These are phyloP conservation scores for Muscicapa striata DNA, from an alignment of 2,797 vertebrate genomes.

Conservation along the genomic window DNA sequence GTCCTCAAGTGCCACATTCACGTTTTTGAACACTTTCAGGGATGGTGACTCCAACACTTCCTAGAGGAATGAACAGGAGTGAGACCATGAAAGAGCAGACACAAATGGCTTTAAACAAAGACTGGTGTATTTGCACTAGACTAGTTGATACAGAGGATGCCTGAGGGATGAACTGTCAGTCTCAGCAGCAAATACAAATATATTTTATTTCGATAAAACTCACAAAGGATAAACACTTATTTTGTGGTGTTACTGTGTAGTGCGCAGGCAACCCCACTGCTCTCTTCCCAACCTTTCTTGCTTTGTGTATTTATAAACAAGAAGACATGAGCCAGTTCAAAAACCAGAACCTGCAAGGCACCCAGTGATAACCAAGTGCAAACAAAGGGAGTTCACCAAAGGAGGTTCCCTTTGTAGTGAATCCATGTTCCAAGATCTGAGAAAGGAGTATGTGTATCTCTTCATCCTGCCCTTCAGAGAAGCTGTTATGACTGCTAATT, in stretches of 20 bases:
- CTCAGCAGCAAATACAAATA: conserved; percentile 72
- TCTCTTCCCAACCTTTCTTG: neutral
- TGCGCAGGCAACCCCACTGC: neutral
- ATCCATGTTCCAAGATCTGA: neutral
- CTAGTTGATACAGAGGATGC: conserved; percentile 48
- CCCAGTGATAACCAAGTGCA: conserved; percentile 38
- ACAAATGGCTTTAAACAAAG: conserved; percentile 58
- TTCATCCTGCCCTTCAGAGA: neutral
- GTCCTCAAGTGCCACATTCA: neutral
- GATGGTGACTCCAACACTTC: neutral
- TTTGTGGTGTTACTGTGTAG: conserved; percentile 19
- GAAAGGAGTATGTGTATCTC: neutral
- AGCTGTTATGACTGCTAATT: neutral
- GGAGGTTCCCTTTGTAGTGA: neutral
- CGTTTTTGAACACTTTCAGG: neutral
- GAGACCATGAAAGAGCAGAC: conserved; percentile 38
- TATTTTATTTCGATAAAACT: conserved; percentile 69
- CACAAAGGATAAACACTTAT: conserved; percentile 29
- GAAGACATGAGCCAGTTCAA: conserved; percentile 57
- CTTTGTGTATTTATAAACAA: conserved; percentile 28
- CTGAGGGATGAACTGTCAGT: conserved; percentile 34
- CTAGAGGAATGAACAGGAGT: neutral
- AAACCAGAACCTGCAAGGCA: conserved; percentile 43
- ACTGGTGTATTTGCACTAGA: conserved; percentile 60
- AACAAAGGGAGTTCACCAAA: conserved; percentile 50